phyloP scores from a whole-genome alignment of 92 coral and sea anemone genomes.

The Palythoa heliodiscus region DNA sequence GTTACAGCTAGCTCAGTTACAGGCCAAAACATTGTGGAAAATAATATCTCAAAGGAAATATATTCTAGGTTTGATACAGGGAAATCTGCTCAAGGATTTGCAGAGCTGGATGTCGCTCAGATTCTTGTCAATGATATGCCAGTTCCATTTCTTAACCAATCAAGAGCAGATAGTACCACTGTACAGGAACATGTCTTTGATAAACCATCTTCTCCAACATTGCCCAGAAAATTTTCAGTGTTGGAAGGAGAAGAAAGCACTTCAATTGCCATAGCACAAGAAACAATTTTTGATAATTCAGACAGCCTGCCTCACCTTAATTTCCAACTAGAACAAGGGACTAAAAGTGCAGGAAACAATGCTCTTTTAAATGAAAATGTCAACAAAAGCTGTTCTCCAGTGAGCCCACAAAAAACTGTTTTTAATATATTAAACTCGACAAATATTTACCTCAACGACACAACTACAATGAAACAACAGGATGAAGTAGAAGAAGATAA shows the following conservation, averaged over 20 bases:
- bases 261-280: conserved; percentile 1
- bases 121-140: conserved; percentile 87
- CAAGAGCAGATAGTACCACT: neutral
- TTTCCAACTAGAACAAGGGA: neutral
- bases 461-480: neutral
- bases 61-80: neutral
- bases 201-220: neutral
- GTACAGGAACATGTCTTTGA: neutral
- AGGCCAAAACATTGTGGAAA: conserved; percentile 1
- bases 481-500: neutral
- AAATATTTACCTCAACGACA: neutral
- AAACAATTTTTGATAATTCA: neutral
- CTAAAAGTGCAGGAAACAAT: neutral
- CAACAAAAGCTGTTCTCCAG: neutral
- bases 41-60: neutral
- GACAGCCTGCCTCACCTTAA: neutral
- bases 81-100: conserved; percentile 40
- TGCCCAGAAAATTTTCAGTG: neutral
- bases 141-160: conserved; percentile 62
- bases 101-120: conserved; percentile 95
- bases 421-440: neutral
- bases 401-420: neutral
- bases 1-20: neutral
- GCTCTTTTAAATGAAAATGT: neutral
- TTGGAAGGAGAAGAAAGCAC: neutral